Base-by-base conservation (phyloP, 2,797 vertebrate species). In the Lithobates pipiens region DNA sequence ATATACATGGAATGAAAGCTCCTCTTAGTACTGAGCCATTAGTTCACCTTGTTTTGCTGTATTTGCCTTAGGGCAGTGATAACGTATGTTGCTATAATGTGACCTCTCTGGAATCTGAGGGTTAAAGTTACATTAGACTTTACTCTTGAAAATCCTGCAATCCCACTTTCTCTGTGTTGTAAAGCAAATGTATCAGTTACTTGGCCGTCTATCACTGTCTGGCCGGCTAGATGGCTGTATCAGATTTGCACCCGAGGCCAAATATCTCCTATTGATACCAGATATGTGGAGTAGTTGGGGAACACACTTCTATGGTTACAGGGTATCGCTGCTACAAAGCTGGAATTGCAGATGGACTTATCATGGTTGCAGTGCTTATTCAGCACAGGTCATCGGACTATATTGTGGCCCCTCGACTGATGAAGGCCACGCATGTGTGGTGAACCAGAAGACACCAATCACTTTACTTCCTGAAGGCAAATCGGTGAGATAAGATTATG, bases 201-300 rank as follows among this genome's bases (percentile, higher is more conserved):
- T 57, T 27, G 39, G 63, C 39, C 29, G 25, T 36, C 73, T 54
- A 21, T 29, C 36, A 36, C 63, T 69, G 73, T 57, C 73, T 68
- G 54, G 27, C 50, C 25, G 23, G 23, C 36, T n/a, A 25, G 82
- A 76, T 54, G 61, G 11, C 46, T 63, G 42, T 77, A 71, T 84
- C 65, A 57, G 32, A 84, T 76, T 50, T 70, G 44, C 65, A 69
- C 63, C 67, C 39, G 18, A 54, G 82, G 44, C 74, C 29, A 29
- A 76, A 70, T 71, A 70, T 77, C 29, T 77, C 6, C 46, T 9
- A 44, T 76, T 63, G 79, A 61, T 23, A 73, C 79, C 16, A 7
- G 69, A 72, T 61, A n/a, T 21, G 3, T 13, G 36, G 13, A 57
- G 18, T 72, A 11, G 75, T 65, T 69, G 27, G 68, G 36, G 46